Percentiles rank a stretch among this genome's conserved stretches.
These are phyloP conservation scores for Holothuria leucospilota DNA, from an alignment of 53 echinoderm and acorn worm genomes.

Conservation along the genomic window DNA sequence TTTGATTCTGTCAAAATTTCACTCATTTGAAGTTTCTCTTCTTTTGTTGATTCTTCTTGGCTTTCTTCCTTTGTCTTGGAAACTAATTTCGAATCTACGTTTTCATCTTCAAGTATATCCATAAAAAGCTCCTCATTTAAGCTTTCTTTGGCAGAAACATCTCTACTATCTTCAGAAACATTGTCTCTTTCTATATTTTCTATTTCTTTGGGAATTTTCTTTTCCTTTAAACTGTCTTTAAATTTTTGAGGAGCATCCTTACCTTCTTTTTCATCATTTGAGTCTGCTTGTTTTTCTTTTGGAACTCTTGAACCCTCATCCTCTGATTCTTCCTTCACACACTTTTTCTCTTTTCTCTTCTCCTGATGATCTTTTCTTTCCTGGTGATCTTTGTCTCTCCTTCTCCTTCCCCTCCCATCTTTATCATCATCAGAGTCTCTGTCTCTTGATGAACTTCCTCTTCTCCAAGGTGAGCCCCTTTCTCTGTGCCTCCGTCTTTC, in stretches of 20 bases:
- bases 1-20: not conserved
- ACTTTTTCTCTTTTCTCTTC: not conserved
- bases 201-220: not conserved
- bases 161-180: not conserved
- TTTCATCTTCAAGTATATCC: constrained; percentile 29
- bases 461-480: constrained; percentile 20
- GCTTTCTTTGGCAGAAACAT: not conserved
- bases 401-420: constrained; percentile 7
- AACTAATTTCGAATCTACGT: not conserved
- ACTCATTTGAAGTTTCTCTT: not conserved
- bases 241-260: not conserved
- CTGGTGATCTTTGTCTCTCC: not conserved
- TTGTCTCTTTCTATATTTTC: not conserved
- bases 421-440: constrained; percentile 46
- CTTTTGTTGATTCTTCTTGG: not conserved
- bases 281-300: not conserved
- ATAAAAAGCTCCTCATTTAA: constrained; percentile 29
- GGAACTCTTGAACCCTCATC: not conserved
- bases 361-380: not conserved
- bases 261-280: not conserved
- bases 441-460: constrained; percentile 23
- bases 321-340: not conserved
- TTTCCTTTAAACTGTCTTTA: not conserved
- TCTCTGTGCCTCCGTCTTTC: constrained; percentile 3
- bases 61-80: not conserved